Evolutionary conservation across 2,113 vertebrate genomes (phyloP), one percentile per base, ranked within the genome.

Genomic region (Sinocyclocheilus grahami): DNA sequence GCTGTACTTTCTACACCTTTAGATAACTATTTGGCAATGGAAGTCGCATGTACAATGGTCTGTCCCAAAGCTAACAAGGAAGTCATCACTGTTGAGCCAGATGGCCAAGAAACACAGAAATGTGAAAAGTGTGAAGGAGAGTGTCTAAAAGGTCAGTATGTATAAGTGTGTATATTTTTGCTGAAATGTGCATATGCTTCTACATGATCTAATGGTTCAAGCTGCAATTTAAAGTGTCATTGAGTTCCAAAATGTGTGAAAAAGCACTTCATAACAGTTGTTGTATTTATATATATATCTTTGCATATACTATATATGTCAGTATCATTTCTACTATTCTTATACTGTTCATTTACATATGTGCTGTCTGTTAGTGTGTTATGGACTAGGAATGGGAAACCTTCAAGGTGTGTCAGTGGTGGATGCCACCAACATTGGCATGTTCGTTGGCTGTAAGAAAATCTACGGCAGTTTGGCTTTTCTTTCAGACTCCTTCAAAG

Each of bases 391-490:
- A 12, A 94, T 96, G 94, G 97, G 96, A 79, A 95, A 93, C 88
- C 94, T 96, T 27, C 96, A 96, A 85, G 94, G 94, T 0, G 89
- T 92, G 5, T 94, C 92, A 1, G 94, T 96, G 0, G 96, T 99
- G 77, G 97, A 95, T 0, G 91, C 96, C 0, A 91, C 95, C 87
- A 99, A 98, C 76, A 96, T 99, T 91, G 93, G 94, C 62, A 92
- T 96, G 87, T 99, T 99, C 60, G 76, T 87, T 0, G 94, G 95
- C 87, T 99, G 98, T 92, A 96, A 92, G 89, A 99, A 98, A 93
- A 97, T 99, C 90, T 97, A 97, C 0, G 98, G 98, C 80, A 99
- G 96, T 87, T 87, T 99, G 91, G 96, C 96, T 0, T 99, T 99
- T 91, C 94, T 96, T 27, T 89, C 94, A 0, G 94, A 97, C 91